Conservation (phyloP, 1,140 invertebrate species). For the Drosophila orosa region DNA sequence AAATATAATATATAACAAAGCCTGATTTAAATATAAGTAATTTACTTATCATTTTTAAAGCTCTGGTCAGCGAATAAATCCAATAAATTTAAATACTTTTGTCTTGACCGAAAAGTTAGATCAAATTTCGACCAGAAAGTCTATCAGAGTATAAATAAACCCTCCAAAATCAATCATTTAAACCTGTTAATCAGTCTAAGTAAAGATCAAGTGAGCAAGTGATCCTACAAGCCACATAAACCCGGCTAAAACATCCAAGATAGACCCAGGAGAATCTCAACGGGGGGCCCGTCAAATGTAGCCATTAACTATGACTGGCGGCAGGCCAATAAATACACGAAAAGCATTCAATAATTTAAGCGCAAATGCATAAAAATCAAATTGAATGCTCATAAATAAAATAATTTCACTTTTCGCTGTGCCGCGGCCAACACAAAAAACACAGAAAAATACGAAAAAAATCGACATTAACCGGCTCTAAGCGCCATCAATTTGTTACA, state of each 20-base stretch:
- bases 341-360: slow-evolving; percentile 45
- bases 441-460: neutral
- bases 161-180: neutral
- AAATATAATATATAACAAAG: neutral
- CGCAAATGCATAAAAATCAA: slow-evolving; percentile 54
- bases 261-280: neutral
- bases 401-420: slow-evolving; percentile 52
- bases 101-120: neutral
- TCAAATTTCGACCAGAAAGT: neutral
- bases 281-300: neutral
- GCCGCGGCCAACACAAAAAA: slow-evolving; percentile 1
- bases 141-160: neutral
- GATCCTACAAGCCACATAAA: neutral
- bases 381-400: slow-evolving; percentile 55
- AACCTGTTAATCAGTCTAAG: neutral
- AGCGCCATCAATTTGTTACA: slow-evolving; percentile 65
- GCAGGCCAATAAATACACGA: slow-evolving; percentile 35
- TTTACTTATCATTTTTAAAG: neutral
- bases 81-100: neutral
- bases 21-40: neutral
- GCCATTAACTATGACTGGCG: slow-evolving; percentile 21
- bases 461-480: slow-evolving; percentile 43
- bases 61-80: neutral
- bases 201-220: neutral
- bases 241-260: neutral